phyloP scores from a whole-genome alignment of 2,797 vertebrate species.

The Melanotaenia pygmaea region DNA sequence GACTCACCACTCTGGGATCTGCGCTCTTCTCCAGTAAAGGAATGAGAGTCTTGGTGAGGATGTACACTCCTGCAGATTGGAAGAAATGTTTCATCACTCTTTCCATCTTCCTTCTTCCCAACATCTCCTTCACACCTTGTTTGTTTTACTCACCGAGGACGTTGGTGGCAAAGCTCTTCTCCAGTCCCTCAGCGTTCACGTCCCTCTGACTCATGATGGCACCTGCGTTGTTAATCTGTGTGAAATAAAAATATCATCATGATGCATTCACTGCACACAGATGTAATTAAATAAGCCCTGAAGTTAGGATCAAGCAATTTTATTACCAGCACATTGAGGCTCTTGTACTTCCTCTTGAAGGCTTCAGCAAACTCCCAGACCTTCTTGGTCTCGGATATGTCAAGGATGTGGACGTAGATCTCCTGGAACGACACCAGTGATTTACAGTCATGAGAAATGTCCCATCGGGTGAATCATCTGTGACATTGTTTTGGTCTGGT shows the following conservation, averaged over 20 bases:
- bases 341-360: conserved; percentile 85
- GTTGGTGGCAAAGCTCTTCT: conserved; percentile 85
- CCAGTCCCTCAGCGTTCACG: conserved; percentile 81
- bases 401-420: conserved; percentile 84
- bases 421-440: conserved; percentile 72
- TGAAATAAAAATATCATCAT: not conserved
- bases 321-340: conserved; percentile 84
- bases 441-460: conserved; percentile 6
- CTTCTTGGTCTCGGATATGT: conserved; percentile 84
- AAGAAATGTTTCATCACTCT: not conserved
- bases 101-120: not conserved
- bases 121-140: not conserved
- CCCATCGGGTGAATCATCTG: not conserved
- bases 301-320: not conserved
- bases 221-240: conserved; percentile 85
- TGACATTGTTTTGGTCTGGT: not conserved
- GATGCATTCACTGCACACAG: not conserved
- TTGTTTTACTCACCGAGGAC: conserved; percentile 78
- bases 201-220: conserved; percentile 84
- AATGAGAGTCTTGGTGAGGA: conserved; percentile 84
- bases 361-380: conserved; percentile 86
- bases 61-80: conserved; percentile 77
- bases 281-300: not conserved
- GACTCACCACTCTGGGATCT: conserved; percentile 86
- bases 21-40: conserved; percentile 84